Conservation (phyloP, 2,888 invertebrate genomes). For the Odontomyia ornata region DNA sequence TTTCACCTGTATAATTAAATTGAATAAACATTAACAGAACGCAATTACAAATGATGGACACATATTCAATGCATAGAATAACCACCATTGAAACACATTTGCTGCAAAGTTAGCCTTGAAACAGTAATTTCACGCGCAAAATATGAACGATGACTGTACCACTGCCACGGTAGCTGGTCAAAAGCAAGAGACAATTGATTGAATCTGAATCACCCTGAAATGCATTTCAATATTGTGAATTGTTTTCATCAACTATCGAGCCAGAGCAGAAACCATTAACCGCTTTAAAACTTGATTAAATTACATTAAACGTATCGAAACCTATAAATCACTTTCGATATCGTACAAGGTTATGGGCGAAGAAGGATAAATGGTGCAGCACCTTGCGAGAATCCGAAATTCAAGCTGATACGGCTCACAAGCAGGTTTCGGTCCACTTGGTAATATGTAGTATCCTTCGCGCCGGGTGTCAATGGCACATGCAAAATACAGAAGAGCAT, state of each 20-base stretch:
- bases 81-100: conserved; percentile 32
- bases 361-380: not conserved
- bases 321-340: conserved; percentile 49
- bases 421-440: not conserved
- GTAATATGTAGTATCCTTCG: not conserved
- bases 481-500: too few relatives aligned
- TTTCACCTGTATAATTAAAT: not conserved
- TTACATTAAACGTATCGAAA: conserved; percentile 39
- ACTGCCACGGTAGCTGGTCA: not conserved
- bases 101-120: conserved; percentile 1
- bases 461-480: too few relatives aligned
- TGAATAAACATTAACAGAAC: conserved; percentile 15
- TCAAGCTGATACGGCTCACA: not conserved
- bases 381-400: not conserved
- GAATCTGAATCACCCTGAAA: conserved; percentile 11
- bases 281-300: conserved; percentile 44
- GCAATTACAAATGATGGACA: conserved; percentile 16
- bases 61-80: conserved; percentile 6
- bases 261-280: conserved; percentile 4
- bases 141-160: not conserved
- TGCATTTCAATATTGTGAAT: conserved; percentile 28
- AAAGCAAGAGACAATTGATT: conserved; percentile 27
- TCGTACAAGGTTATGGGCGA: conserved; percentile 48
- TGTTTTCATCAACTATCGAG: not conserved
- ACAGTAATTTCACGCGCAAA: not conserved